Conservation (phyloP, 2,888 invertebrate genomes). For the Lamproptera curius region DNA sequence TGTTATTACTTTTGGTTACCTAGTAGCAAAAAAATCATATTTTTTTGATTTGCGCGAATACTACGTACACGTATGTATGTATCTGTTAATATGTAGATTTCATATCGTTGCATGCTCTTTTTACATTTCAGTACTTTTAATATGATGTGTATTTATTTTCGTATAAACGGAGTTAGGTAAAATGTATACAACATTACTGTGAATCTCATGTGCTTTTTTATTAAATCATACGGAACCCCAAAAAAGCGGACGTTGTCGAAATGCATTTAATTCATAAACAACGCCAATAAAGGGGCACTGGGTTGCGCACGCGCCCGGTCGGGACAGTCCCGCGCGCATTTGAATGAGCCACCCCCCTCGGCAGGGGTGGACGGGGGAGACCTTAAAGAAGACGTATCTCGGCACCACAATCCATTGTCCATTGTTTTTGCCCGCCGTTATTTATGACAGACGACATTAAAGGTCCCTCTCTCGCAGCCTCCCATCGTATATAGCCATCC, state of each 20-base stretch:
- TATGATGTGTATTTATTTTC: too few species aligned
- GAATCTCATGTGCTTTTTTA: too few species aligned
- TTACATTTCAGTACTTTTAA: background rate
- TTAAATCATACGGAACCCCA: background rate
- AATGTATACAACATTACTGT: too few species aligned
- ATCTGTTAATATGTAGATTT: too few species aligned
- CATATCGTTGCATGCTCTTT: background rate
- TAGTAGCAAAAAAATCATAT: too few species aligned
- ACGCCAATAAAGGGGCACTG: conserved; percentile 13
- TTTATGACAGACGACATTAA: conserved; percentile 70
- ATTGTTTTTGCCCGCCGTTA: conserved; percentile 75
- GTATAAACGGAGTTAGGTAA: too few species aligned
- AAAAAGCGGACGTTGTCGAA: background rate
- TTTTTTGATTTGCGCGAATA: too few species aligned
- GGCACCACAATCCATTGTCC: conserved; percentile 73
- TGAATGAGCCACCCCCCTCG: conserved; percentile 26
- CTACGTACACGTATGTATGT: too few species aligned
- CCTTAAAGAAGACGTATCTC: conserved; percentile 76
- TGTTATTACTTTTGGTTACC: too few species aligned
- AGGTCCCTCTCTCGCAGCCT: conserved; percentile 43
- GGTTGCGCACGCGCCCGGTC: conserved; percentile 44
- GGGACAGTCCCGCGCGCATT: conserved; percentile 30
- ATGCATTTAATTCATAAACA: conserved; percentile 7
- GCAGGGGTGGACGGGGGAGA: conserved; percentile 36
- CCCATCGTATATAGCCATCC: conserved; percentile 31